Evolutionary conservation across 2,888 invertebrate species (phyloP), one percentile per base, ranked within the genome.

Genomic region (Hymenopus coronatus): DNA sequence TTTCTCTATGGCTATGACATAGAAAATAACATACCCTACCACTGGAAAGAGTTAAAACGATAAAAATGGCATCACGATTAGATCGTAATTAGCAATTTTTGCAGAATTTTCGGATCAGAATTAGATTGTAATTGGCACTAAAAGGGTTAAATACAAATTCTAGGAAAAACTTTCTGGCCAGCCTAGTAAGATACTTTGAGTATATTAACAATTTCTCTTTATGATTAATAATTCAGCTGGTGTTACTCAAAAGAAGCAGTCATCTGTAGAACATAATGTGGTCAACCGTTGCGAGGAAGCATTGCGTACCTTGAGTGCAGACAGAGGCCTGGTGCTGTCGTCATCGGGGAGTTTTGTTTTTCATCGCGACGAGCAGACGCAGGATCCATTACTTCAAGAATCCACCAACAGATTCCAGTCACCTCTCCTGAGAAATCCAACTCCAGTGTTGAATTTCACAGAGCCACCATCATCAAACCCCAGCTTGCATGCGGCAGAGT

Each of bases 201-300:
- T 70, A 70, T 70, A 70, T 20, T 70, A 25, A 20, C 25, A 70
- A 70, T 25, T 70, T 70, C 6, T 70, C 54, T 70, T 70, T 70
- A 70, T 70, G 20, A 70, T 70, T 70, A 70, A 70, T 25, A 70
- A 70, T 70, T 25, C 54, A 70, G 54, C 54, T 70, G 54, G 54
- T 20, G 54, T 70, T 70, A 20, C 54, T 20, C 54, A 15, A 70
- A 70, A 70, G 54, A 70, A 70, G 54, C 54, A 1, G 4, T 15
- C 54, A 70, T 70, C 54, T 70, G 25, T 70, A 70, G 54, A 70
- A 25, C 54, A 70, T 70, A 70, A 70, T 70, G 54, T 87, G 86
- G n/a, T 87, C 54, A 27, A 15, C 54, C 86, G 86, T 70, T 87
- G 86, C 70, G 86, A 87, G 86, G 86, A 87, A 87, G 86, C 86